These are phyloP conservation scores for Dermochelys coriacea DNA, from an alignment of 2,797 vertebrate species.

Conservation along the genomic window DNA sequence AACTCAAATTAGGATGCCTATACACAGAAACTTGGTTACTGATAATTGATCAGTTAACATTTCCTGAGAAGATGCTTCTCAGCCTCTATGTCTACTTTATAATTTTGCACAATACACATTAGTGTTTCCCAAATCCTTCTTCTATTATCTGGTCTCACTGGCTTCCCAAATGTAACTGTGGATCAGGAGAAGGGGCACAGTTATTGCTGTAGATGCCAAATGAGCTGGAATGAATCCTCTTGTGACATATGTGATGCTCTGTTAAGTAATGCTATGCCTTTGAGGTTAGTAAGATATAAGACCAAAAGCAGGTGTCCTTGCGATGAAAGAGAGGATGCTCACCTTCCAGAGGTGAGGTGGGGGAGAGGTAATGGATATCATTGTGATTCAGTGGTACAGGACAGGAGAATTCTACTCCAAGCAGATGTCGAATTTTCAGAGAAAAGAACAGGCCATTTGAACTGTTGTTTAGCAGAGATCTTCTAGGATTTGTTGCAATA, in stretches of 20 bases:
- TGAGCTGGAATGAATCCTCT: not conserved
- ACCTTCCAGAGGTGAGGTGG: not conserved
- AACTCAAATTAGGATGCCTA: not conserved
- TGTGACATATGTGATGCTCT: not conserved
- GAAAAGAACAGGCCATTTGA: not conserved
- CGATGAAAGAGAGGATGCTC: not conserved
- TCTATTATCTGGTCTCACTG: not conserved
- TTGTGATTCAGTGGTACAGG: not conserved
- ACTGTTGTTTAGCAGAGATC: not conserved
- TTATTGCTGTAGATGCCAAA: not conserved
- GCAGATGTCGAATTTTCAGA: not conserved
- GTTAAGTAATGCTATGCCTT: not conserved
- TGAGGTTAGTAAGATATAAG: not conserved
- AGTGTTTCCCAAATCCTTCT: not conserved
- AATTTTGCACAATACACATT: too few relatives aligned
- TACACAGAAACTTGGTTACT: not conserved
- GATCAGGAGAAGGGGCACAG: not conserved
- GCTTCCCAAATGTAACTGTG: not conserved
- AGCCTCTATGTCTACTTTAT: accelerated
- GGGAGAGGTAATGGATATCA: not conserved
- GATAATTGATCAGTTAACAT: not conserved
- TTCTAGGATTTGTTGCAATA: not conserved
- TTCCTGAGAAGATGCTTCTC: not conserved
- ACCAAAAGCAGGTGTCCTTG: not conserved
- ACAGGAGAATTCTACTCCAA: not conserved